Percentiles rank a stretch among this genome's conserved stretches.
These are phyloP conservation scores for Hyles vespertilio DNA, from an alignment of 1,140 invertebrate species.

Conservation along the genomic window DNA sequence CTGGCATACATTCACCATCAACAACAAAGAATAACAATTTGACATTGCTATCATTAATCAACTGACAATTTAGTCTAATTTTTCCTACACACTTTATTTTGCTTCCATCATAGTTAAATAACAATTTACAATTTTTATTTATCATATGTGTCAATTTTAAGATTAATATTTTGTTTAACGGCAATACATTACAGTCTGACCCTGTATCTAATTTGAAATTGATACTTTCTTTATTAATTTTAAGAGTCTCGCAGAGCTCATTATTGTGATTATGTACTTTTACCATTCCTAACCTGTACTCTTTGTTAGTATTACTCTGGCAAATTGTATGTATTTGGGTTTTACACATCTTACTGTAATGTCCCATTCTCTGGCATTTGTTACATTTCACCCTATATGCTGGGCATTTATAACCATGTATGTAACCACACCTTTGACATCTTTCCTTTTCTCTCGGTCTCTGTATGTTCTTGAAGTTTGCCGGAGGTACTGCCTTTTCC, in stretches of 20 bases:
- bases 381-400: conserved; percentile 1
- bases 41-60: no score
- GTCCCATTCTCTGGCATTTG: neutral
- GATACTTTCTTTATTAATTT: neutral
- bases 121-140: no score
- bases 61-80: no score
- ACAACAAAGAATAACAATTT: no score
- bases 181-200: neutral
- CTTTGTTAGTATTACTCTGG: neutral
- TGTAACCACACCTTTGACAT: neutral
- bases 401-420: neutral
- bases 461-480: no score
- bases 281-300: neutral
- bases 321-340: no score
- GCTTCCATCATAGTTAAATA: no score
- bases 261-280: neutral
- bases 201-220: neutral
- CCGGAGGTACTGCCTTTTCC: no score
- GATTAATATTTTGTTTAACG: neutral
- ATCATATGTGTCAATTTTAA: no score
- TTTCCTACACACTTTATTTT: no score
- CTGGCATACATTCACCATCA: no score
- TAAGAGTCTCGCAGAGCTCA: neutral
- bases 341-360: neutral
- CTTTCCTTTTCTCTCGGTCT: neutral